phyloP scores from a whole-genome alignment of 1,140 invertebrate genomes.

The Lepidurus apus region DNA sequence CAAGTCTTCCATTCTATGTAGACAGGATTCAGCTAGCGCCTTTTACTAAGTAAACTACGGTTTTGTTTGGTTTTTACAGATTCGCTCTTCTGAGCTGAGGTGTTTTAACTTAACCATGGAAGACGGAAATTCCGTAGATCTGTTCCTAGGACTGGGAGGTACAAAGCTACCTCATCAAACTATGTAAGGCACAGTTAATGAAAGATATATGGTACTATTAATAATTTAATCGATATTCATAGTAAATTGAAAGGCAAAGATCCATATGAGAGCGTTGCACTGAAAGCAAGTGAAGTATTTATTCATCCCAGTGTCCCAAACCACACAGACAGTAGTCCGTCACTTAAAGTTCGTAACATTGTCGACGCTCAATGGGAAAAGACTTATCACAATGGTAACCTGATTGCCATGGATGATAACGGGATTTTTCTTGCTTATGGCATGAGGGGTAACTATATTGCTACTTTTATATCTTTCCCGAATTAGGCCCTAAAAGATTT shows the following conservation, averaged over 20 bases:
- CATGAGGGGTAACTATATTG: constrained; percentile 64
- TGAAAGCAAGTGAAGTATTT: constrained; percentile 50
- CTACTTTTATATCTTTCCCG: constrained; percentile 24
- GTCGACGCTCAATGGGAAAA: constrained; percentile 90
- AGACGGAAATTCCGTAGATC: no score
- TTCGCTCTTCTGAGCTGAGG: no score
- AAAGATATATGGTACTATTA: not conserved
- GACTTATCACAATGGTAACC: constrained; percentile 55
- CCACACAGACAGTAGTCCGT: constrained; percentile 71
- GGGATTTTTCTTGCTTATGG: constrained; percentile 83
- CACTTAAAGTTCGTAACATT: constrained; percentile 82
- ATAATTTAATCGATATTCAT: not conserved
- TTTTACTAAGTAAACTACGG: no score
- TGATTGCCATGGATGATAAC: constrained; percentile 80
- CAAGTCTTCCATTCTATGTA: no score
- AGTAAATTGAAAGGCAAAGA: not conserved
- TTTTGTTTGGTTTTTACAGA: no score
- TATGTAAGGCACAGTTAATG: not conserved
- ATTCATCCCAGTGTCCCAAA: constrained; percentile 55
- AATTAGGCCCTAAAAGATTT: constrained; percentile 24
- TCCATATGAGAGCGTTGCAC: not conserved
- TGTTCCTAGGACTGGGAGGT: no score
- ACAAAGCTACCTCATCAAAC: not conserved
- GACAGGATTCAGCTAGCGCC: no score
- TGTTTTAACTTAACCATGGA: no score